Base-by-base conservation (phyloP, 1,140 invertebrate species). In the Calephelis virginiensis region DNA sequence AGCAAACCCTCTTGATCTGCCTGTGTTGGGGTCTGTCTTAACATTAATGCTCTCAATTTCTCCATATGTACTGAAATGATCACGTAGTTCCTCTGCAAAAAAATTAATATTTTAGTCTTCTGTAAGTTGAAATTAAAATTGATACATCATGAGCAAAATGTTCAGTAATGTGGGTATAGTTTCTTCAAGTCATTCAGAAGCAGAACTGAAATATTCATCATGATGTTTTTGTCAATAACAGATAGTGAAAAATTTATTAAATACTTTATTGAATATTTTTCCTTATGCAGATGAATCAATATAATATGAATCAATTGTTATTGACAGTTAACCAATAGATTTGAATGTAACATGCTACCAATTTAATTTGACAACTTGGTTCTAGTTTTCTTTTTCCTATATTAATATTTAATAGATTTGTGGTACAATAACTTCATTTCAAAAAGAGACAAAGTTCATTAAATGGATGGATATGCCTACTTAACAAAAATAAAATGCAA, bases 21-120 rank as follows among this genome's bases (percentile, higher is more conserved):
- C 97, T 45, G 97, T 98, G 78, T 95, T 96, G 12, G 96, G 95
- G 90, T 98, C 97, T 86, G 96, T 97, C 91, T 98, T 98, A 8
- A 98, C 96, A 93, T 97, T 98, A 80, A 98, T 97, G 88, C 97
- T 97, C 82, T 97, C 96, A 76, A 98, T 97, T 81, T 97, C 96
- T 67, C 97, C 97, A 92, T 95, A 98, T 79, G 95, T 94, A 72
- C 95, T 93, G 90, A 98, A 98, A 91, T 98, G 96, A 78, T 98
- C 97, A 77, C 96, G 94, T 60, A 98, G 92, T 94, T 98, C 97
- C 95, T 97, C 97, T 98, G 93, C 10, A 94, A 95, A 92, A n/a
- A 80, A 82, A 48, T 62, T 13, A 93, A 93, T 90, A 78, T 68
- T 48, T 65, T 8, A 63, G 40, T 60, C 49, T 17, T 56, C 53